These are phyloP conservation scores for Solen grandis DNA, from an alignment of 1,140 invertebrate species.

Conservation along the genomic window DNA sequence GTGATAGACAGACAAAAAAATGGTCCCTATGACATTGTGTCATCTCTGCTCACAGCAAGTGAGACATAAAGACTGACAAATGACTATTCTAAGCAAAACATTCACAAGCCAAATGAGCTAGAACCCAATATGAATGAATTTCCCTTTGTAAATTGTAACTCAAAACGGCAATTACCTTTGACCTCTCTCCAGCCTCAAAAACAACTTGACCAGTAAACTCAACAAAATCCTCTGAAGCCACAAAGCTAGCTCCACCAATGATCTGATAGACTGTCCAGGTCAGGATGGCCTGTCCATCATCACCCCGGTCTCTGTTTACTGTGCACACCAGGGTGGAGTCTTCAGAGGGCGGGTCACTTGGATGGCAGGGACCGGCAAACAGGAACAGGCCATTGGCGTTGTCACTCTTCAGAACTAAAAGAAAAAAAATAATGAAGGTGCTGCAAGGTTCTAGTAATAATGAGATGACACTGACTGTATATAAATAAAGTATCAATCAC, in stretches of 20 bases:
- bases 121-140: neutral
- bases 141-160: neutral
- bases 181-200: conserved; percentile 73
- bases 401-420: conserved; percentile 80
- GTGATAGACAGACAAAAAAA: no score
- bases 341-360: conserved; percentile 60
- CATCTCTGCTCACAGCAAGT: no score
- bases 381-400: conserved; percentile 79
- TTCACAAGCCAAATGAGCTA: neutral
- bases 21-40: no score
- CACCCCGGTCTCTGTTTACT: conserved; percentile 68
- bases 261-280: conserved; percentile 71
- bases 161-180: conserved; percentile 65
- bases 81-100: no score
- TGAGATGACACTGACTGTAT: no score
- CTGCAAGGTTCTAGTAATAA: no score
- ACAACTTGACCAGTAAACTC: conserved; percentile 67
- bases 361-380: conserved; percentile 70
- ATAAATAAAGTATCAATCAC: no score
- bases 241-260: conserved; percentile 16
- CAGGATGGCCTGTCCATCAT: conserved; percentile 72
- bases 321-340: conserved; percentile 65
- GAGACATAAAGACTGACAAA: no score
- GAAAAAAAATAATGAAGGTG: conserved; percentile 17
- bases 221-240: conserved; percentile 71